Percentiles rank a stretch among this genome's conserved stretches.
Conservation (phyloP, 2,888 invertebrate species). For the Agrochola lota region DNA sequence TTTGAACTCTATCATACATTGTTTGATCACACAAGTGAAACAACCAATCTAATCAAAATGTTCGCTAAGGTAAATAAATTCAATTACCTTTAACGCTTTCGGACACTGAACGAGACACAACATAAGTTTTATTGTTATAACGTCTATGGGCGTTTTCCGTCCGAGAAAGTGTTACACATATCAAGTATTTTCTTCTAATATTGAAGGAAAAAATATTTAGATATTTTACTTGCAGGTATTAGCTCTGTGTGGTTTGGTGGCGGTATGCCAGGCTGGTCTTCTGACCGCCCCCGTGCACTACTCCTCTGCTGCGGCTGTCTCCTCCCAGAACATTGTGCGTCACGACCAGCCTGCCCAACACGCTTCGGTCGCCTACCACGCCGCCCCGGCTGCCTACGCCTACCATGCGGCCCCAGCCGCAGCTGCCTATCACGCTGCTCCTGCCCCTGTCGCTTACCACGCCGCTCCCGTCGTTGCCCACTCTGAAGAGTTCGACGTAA, state of each 20-base stretch:
- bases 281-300: slow-evolving; percentile 77
- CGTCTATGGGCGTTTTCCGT: too few species aligned
- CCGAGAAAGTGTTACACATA: not conserved
- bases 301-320: slow-evolving; percentile 55
- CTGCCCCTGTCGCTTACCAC: slow-evolving; percentile 49
- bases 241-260: slow-evolving; percentile 72
- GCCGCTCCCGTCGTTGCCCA: slow-evolving; percentile 34
- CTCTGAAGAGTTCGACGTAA: slow-evolving; percentile 61
- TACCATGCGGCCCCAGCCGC: slow-evolving; percentile 63
- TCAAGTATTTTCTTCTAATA: too few species aligned
- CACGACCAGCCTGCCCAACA: slow-evolving; percentile 70
- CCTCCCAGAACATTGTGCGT: slow-evolving; percentile 68
- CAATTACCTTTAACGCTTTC: not conserved
- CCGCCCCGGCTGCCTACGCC: slow-evolving; percentile 62
- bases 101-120: too few species aligned
- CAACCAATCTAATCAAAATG: slow-evolving; percentile 58
- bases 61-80: slow-evolving; percentile 64
- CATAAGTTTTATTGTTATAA: too few species aligned
- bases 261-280: slow-evolving; percentile 72
- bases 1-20: slow-evolving; percentile 55
- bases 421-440: slow-evolving; percentile 44
- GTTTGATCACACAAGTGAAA: slow-evolving; percentile 55
- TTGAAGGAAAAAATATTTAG: not conserved
- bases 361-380: slow-evolving; percentile 7
- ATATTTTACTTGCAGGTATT: slow-evolving; percentile 58